Base-by-base conservation (phyloP, 1,140 invertebrate species). In the Yoshiicerus persimilis region DNA sequence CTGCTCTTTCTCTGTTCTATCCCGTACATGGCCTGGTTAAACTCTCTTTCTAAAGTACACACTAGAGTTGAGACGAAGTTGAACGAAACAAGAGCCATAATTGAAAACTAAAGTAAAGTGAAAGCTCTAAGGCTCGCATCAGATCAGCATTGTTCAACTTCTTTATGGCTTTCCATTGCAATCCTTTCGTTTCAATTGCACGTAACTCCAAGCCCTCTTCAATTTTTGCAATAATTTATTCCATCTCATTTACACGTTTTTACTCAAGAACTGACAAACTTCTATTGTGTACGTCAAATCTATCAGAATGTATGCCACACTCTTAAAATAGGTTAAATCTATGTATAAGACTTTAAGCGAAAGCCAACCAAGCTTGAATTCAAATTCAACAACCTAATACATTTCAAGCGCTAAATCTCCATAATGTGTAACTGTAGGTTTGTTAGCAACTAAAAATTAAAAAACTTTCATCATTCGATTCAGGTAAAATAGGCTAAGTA, bases 31-130 rank as follows among this genome's bases (percentile, higher is more conserved):
- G 41, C 11, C 41, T 4, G n/a, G n/a, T n/a, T n/a, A n/a, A 10
- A 10, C 41, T 47, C 66, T 20, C n/a, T 62, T 6, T 66, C 64
- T 66, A 25, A 66, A 56, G 47, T 56, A 56, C 47, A 56, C 47
- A 56, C 47, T 56, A 56, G 47, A 56, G 47, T 56, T 70, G 25
- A 27, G 25, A 27, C 25, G 10, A 70, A 70, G 66, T 70, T 32
- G 66, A 32, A 30, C 66, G 27, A 70, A 70, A 70, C 75, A 80
- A 80, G 75, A 80, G 75, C 75, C 75, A 38, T 80, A 80, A 80
- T 80, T 80, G 75, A 80, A 80, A 80, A 80, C 75, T 80, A 38
- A 80, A 80, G 34, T 80, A 36, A 80, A 80, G 75, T 34, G 66
- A 70, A 70, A 30, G 66, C 66, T 70, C 66, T 25, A 16, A 32